Conservation (phyloP, 1,140 invertebrate genomes). For the Neodiprion pinetum region DNA sequence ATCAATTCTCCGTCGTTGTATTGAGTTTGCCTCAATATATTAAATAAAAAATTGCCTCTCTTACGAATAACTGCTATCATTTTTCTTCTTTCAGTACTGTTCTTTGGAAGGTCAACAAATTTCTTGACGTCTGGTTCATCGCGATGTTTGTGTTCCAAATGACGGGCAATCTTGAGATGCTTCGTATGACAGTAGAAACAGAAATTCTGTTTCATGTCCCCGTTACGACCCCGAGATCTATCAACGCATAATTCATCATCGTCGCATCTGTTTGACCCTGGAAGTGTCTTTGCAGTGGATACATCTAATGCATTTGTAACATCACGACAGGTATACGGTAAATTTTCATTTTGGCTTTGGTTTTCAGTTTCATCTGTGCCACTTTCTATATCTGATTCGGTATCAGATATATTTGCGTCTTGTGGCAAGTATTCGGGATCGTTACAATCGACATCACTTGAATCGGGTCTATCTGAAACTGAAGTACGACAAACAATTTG, state of each 20-base stretch:
- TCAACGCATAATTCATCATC: not conserved
- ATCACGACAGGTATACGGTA: not conserved
- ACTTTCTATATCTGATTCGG: not conserved
- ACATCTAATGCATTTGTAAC: not conserved
- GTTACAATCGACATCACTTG: not conserved
- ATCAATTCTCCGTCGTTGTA: constrained; percentile 25
- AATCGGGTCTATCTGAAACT: not conserved
- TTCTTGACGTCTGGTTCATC: constrained; percentile 25
- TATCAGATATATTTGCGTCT: not conserved
- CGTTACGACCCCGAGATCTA: constrained; percentile 4
- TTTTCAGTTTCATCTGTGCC: not conserved
- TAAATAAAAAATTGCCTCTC: constrained; percentile 23
- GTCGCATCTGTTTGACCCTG: not conserved
- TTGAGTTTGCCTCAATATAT: constrained; percentile 10
- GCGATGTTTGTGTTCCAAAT: constrained; percentile 23
- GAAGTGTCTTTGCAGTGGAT: not conserved
- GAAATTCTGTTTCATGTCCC: constrained; percentile 18
- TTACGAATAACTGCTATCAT: constrained; percentile 22
- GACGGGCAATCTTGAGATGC: constrained; percentile 26
- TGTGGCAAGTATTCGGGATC: not conserved
- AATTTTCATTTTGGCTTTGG: not conserved
- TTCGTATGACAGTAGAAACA: constrained; percentile 26
- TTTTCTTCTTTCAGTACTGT: constrained; percentile 15
- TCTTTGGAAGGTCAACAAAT: constrained; percentile 20
- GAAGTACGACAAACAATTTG: not conserved